Evolutionary conservation across 2,113 vertebrate genomes (phyloP).

Genomic region (Phasianus colchicus): DNA sequence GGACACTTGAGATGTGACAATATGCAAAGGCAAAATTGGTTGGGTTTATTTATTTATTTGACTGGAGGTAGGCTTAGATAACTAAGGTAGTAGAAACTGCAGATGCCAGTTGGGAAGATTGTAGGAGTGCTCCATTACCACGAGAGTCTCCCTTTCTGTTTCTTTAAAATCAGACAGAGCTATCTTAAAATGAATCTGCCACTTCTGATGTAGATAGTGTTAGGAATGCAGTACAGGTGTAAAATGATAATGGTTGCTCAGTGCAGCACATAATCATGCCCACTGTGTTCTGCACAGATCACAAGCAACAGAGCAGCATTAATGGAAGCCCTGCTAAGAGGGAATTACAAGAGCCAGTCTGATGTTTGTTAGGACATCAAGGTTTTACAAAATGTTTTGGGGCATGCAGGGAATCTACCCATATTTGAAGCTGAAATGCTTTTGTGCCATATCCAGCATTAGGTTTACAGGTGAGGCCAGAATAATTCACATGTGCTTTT

Average conservation of each 20-base stretch:
- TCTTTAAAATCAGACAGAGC: neutral
- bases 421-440: neutral
- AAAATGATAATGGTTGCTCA: neutral
- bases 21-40: neutral
- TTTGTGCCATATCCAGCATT: neutral
- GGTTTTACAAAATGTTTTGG: neutral
- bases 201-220: neutral
- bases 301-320: neutral
- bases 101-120: neutral
- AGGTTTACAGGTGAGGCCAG: neutral
- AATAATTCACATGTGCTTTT: neutral
- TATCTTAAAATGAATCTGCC: neutral
- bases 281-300: fast-evolving
- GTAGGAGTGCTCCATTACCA: neutral
- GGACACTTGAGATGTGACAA: neutral
- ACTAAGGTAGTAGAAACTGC: neutral
- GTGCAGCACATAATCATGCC: neutral
- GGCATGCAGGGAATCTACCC: neutral
- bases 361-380: neutral
- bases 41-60: too few species aligned
- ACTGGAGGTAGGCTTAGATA: neutral
- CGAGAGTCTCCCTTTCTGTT: neutral
- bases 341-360: neutral
- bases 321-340: neutral
- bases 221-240: neutral